phyloP scores from a whole-genome alignment of 1,140 invertebrate species.

The Chymomyza costata region DNA sequence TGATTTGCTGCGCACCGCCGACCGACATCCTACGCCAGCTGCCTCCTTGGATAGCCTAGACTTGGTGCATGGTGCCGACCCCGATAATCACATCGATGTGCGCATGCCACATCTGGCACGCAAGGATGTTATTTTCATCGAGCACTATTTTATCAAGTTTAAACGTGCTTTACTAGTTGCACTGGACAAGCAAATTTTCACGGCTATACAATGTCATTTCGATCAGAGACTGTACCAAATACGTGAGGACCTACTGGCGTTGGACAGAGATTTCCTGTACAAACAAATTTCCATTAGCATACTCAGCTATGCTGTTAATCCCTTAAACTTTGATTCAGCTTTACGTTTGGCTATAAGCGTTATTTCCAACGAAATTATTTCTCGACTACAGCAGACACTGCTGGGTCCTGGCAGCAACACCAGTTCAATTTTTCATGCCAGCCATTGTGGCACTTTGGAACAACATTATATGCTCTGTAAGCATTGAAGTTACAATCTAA shows the following conservation, averaged over 20 bases:
- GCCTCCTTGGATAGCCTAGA: constrained; percentile 22
- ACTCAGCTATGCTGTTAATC: constrained; percentile 19
- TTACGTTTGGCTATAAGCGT: too few species aligned
- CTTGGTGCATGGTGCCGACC: not conserved
- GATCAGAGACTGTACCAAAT: constrained; percentile 23
- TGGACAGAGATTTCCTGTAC: constrained; percentile 8
- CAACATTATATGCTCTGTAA: too few species aligned
- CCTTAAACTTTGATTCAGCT: constrained; percentile 51
- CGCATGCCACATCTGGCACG: constrained; percentile 7
- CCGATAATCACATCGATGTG: constrained; percentile 1
- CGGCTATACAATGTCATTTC: constrained; percentile 25
- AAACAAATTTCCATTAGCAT: constrained; percentile 18
- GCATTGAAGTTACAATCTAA: too few species aligned
- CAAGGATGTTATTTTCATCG: constrained; percentile 31
- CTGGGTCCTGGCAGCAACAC: constrained; percentile 8
- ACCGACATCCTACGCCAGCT: constrained; percentile 29
- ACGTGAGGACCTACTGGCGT: constrained; percentile 14
- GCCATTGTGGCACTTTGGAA: not conserved
- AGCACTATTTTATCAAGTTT: constrained; percentile 33
- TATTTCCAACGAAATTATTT: constrained; percentile 19
- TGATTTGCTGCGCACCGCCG: constrained; percentile 7
- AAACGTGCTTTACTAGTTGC: constrained; percentile 25
- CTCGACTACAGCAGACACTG: constrained; percentile 16
- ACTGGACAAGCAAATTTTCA: constrained; percentile 22
- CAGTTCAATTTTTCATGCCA: constrained; percentile 4